Base-by-base conservation (phyloP, 2,888 invertebrate species). In the Caenorhabditis uteleia region DNA sequence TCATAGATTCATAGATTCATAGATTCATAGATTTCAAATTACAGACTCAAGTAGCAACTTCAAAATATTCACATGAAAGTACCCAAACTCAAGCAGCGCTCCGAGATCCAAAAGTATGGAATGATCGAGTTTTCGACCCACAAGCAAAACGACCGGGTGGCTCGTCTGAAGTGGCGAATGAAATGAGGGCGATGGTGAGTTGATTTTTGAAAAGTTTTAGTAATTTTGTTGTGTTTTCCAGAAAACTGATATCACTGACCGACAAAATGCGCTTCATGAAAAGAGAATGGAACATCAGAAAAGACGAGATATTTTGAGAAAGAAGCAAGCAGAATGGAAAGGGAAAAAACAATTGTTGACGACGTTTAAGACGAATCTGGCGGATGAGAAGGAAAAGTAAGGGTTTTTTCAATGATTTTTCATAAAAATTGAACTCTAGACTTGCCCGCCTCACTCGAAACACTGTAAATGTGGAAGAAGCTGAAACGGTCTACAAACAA, bases 391-490 rank as follows among this genome's bases (percentile, higher is more conserved):
- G 23, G 27, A 6, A 8, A 38, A 33, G 12, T 26, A 42, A n/a
- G n/a, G n/a, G n/a, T n/a, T n/a, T n/a, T n/a, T n/a, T n/a, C n/a
- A 7, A 25, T 23, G 5, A 14, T 20, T 21, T 40, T n/a, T n/a
- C n/a, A n/a, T n/a, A n/a, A 4, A 48, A 46, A 25, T 18, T 58
- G 23, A 39, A 45, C 1, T 23, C 8, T 29, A 31, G 53, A 21
- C n/a, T 27, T 12, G 50, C 33, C 8, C 18, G 18, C 18, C 40
- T 36, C 34, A 61, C 67, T 0, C 33, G n/a, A n/a, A n/a, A n/a
- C n/a, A n/a, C n/a, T n/a, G n/a, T n/a, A n/a, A n/a, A 71, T 40
- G 16, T 71, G 26, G 57, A 57, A 12, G 21, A 38, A 20, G 70
- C 64, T 10, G 47, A 62, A 39, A 21, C 18, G 12, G 67, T 29